A percentile compares a stretch with the other conserved stretches of the same genome.
Conservation (phyloP, 2,888 invertebrate species). For the Cataglyphis rosenhaueri region DNA sequence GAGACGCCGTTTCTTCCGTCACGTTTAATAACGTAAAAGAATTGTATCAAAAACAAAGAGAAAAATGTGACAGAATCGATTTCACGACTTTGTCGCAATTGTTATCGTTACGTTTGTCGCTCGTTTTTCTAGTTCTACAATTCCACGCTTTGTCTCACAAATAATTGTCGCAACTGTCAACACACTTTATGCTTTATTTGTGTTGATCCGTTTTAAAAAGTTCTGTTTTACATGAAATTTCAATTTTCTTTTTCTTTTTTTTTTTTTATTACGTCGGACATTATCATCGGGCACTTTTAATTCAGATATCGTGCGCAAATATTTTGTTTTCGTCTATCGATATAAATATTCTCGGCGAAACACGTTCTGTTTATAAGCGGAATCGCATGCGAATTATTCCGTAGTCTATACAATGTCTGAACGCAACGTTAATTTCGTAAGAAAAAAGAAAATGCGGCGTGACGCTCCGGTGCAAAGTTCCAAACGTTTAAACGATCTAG, state of each 20-base stretch:
- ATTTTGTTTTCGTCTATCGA: not conserved
- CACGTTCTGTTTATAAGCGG: not conserved
- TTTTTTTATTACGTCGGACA: conserved; percentile 1
- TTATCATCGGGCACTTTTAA: not conserved
- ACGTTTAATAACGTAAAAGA: not conserved
- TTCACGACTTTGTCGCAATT: conserved; percentile 62
- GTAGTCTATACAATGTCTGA: not conserved
- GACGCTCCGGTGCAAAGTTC: not conserved
- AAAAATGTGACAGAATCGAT: conserved; percentile 51
- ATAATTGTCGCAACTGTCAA: conserved; percentile 48
- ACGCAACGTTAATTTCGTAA: not conserved
- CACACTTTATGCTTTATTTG: not conserved
- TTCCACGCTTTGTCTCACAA: conserved; percentile 56
- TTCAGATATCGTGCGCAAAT: conserved; percentile 2
- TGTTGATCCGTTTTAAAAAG: not conserved
- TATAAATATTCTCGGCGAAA: conserved; percentile 23
- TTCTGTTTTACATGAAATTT: conserved; percentile 4
- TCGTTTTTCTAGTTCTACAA: conserved; percentile 54
- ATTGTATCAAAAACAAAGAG: too few species aligned
- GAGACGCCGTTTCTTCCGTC: not conserved
- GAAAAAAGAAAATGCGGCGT: not conserved
- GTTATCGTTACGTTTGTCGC: not conserved
- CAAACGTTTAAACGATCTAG: not conserved
- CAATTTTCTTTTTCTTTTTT: not conserved
- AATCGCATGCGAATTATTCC: not conserved